These are phyloP conservation scores for Sterrhoptilus dennistouni DNA, from an alignment of 2,113 vertebrate genomes.

Conservation along the genomic window DNA sequence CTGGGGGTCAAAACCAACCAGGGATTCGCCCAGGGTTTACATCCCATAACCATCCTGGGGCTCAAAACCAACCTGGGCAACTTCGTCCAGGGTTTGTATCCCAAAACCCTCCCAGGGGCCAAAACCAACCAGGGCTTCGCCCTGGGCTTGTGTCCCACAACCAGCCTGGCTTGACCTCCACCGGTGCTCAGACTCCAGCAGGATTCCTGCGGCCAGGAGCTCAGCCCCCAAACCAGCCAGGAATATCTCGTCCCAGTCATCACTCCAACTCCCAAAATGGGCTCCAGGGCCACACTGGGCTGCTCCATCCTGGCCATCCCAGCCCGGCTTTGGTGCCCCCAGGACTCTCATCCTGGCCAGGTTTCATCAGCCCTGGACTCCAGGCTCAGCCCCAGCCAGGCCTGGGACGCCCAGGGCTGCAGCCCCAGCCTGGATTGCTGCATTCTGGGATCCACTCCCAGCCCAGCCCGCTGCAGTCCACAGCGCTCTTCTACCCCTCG, in stretches of 20 bases:
- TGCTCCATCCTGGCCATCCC: not conserved
- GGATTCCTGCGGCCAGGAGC: not conserved
- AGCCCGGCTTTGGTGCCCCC: accelerated
- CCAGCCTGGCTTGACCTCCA: not conserved
- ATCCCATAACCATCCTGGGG: not conserved
- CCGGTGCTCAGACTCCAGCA: not conserved
- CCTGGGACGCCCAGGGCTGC: not conserved
- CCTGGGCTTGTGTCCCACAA: not conserved
- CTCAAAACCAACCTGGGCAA: not conserved
- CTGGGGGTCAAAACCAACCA: not conserved
- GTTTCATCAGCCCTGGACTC: not conserved
- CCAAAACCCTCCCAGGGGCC: not conserved
- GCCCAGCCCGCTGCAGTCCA: not conserved
- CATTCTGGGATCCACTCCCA: not conserved
- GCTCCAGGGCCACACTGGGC: not conserved
- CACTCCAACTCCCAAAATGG: not conserved
- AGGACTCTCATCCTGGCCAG: not conserved
- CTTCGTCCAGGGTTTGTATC: accelerated
- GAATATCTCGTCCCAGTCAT: not conserved
- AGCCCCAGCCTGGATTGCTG: conserved; percentile 14
- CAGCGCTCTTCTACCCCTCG: not conserved
- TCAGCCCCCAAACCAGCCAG: not conserved
- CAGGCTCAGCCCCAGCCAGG: not conserved
- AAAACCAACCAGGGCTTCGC: accelerated
- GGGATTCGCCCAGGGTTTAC: accelerated